Base-by-base conservation (phyloP, 2,113 vertebrate species). In the Phycodurus eques region DNA sequence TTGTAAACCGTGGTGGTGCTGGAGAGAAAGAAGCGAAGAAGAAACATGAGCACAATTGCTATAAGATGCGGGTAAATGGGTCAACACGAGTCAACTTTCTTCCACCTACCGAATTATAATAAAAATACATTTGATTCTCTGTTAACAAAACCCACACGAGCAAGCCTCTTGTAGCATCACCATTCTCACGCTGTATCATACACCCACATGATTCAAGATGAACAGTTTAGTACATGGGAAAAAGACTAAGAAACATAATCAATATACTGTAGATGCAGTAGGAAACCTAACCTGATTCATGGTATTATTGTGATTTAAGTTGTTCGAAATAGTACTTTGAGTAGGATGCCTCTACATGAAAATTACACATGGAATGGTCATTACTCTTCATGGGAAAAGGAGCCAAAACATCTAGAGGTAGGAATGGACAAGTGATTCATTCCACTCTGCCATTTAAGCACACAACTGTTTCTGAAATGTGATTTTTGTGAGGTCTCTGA, bases 1-100 rank as follows among this genome's bases (percentile, higher is more conserved):
- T 98, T 69, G 95, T 95, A 88, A 99, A 99, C 75, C 93, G 91
- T 19, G 96, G 97, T 42, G 82, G 63, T 62, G 91, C 93, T 94
- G 63, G 64, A 14, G 44, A 75, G 60, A 14, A 19, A 66, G 31
- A 19, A 15, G 8, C 10, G 61, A 39, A 42, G 64, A 46, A 47
- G 14, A 67, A 31, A 67, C 19, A 44, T 79, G 60, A 84, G 27
- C 70, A 74, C 19, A 27, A 20, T 20, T 57, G 51, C n/a, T 1
- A 22, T 4, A 9, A 76, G 20, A 57, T 19, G 14, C 4, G 20
- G 27, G 56, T 12, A 27, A 63, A 63, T 15, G 39, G 74, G 65
- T 39, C 1, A 15, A 31, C 61, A 9, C 51, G 46, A 68, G 65
- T 71, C 67, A 76, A 75, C 56, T 53, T 53, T 44, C 35, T 68